These are phyloP conservation scores for Sebastes iracundus DNA, from an alignment of 2,797 vertebrate genomes.

Conservation along the genomic window DNA sequence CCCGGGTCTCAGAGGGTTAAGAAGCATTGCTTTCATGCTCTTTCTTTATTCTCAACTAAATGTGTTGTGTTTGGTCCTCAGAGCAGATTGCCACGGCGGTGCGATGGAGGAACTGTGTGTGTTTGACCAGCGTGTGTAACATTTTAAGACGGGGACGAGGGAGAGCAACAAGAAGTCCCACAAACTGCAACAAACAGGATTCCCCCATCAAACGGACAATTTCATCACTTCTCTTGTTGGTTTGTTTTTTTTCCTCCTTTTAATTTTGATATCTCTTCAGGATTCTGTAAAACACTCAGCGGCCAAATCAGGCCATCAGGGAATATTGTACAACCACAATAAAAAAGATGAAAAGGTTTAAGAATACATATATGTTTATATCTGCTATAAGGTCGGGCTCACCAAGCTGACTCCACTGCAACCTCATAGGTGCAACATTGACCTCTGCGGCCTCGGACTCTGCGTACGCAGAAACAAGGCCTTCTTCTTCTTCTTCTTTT, in stretches of 20 bases:
- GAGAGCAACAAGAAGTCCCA: slow-evolving; percentile 71
- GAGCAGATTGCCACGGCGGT: slow-evolving; percentile 72
- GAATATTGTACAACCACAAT: slow-evolving; percentile 91
- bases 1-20: no score
- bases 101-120: slow-evolving; percentile 81
- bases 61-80: slow-evolving; percentile 42
- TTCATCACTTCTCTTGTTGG: slow-evolving; percentile 72
- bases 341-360: slow-evolving; percentile 79
- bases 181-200: slow-evolving; percentile 80
- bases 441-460: slow-evolving; percentile 70
- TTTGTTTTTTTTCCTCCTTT: slow-evolving; percentile 36
- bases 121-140: slow-evolving; percentile 85
- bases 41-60: not conserved
- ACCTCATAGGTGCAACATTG: slow-evolving; percentile 78
- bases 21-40: accelerated
- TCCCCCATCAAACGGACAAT: slow-evolving; percentile 89
- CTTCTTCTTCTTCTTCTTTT: not conserved
- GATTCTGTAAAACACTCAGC: slow-evolving; percentile 93
- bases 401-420: slow-evolving; percentile 67
- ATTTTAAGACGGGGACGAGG: slow-evolving; percentile 81
- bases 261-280: slow-evolving; percentile 80
- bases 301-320: slow-evolving; percentile 90
- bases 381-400: slow-evolving; percentile 72
- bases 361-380: slow-evolving; percentile 83
- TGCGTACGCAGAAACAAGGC: slow-evolving; percentile 51